Base-by-base conservation (phyloP, 2,888 invertebrate genomes). In the Macrophya annulata region DNA sequence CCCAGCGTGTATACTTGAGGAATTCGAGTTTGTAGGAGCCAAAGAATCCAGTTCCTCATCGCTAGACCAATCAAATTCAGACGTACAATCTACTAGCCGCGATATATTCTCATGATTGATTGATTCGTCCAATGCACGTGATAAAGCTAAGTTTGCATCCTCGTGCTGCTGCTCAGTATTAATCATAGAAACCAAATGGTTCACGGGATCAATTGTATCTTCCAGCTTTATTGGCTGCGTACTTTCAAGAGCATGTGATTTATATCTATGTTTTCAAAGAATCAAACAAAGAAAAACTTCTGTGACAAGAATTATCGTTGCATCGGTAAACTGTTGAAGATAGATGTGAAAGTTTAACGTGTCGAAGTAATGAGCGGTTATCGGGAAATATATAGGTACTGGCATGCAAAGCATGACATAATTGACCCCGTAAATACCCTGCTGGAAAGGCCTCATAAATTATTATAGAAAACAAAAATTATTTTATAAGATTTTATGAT, bases 211-310 rank as follows among this genome's bases (percentile, higher is more conserved):
- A 10, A 43, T 17, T n/a, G 5, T 31, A 72, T 12, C 45, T 72
- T 43, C 17, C n/a, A 10, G 68, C 25, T 12, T 1, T 71, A 40
- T 15, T 71, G 40, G 40, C 40, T 71, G 40, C 25, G 65, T 65
- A 65, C 37, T 31, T 71, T 37, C 17, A 17, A 4, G 40, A 21
- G 6, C 4, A 72, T 72, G 72, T 40, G 40, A 0, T 72, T 10
- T 43, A 45, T 21, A 21, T 74, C 74, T 77, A 17, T 77, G 77
- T 55, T 77, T 77, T 21, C 77, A 77, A 77, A 3, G 77, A 77
- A 37, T 77, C 21, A 31, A 77, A 37, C 17, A 37, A 51, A 77
- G 77, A 77, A 77, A 77, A 77, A 77, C 51, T 37, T 31, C 77
- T 9, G 5, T n/a, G 51, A 55, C 77, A 77, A 77, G 31, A 51